Evolutionary conservation across 92 coral and sea anemone genomes (phyloP).

Genomic region (Meandrina meandrites): DNA sequence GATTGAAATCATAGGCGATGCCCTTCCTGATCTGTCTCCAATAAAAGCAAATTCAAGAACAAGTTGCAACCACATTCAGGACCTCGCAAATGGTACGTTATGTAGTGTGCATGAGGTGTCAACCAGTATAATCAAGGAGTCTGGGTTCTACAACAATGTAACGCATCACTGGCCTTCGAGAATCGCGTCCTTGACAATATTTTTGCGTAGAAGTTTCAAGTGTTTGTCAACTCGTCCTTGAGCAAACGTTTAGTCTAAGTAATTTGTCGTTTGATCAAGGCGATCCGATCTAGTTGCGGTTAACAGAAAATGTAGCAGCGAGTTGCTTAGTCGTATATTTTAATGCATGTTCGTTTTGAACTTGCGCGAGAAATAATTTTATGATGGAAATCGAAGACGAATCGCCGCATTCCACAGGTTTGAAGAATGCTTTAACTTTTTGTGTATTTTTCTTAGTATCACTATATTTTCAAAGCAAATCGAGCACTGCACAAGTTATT

Average conservation of each 20-base stretch:
- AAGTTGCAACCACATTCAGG: not conserved
- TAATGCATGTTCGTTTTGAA: not conserved
- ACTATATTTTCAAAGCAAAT: too few species aligned
- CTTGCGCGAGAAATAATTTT: not conserved
- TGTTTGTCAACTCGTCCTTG: slow-evolving; percentile 2
- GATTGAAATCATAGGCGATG: slow-evolving; percentile 49
- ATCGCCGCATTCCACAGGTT: slow-evolving; percentile 33
- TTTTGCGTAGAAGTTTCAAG: slow-evolving; percentile 1
- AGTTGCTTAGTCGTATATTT: not conserved
- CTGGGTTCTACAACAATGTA: slow-evolving; percentile 37
- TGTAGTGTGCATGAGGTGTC: slow-evolving; percentile 19
- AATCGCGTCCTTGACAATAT: slow-evolving; percentile 13
- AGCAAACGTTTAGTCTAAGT: not conserved
- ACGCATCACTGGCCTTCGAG: not conserved
- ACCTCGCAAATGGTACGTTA: not conserved
- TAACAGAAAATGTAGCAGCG: not conserved
- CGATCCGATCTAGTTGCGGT: not conserved
- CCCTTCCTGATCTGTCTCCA: slow-evolving; percentile 80
- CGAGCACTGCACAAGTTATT: not conserved
- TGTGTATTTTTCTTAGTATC: too few species aligned
- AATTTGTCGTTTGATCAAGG: not conserved
- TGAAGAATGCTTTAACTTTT: not conserved
- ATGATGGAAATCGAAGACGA: slow-evolving; percentile 16
- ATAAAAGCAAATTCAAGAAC: slow-evolving; percentile 56
- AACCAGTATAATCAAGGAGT: not conserved